These are phyloP conservation scores for Chironomus tentans DNA, from an alignment of 2,888 invertebrate genomes.

Conservation along the genomic window DNA sequence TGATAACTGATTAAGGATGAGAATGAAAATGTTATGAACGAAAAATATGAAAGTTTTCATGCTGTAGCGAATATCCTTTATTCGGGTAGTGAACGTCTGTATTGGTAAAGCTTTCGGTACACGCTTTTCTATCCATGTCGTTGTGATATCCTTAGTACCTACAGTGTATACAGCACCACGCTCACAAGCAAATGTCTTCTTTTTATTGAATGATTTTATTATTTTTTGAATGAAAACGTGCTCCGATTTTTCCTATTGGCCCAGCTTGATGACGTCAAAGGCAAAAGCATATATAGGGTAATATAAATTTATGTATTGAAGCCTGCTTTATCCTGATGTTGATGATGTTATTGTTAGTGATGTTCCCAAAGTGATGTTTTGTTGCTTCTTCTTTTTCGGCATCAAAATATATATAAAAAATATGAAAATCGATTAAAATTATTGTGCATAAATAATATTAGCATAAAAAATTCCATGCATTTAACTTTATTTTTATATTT, in stretches of 20 bases:
- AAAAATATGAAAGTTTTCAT: conserved; percentile 2
- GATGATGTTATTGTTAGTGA: background rate
- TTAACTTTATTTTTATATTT: no score
- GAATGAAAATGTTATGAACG: conserved; percentile 23
- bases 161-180: background rate
- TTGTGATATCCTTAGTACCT: conserved; percentile 6
- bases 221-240: conserved; percentile 25
- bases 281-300: conserved; percentile 12
- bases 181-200: background rate
- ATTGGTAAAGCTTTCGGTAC: background rate
- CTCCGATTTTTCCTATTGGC: conserved; percentile 20
- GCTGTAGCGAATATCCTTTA: conserved; percentile 12
- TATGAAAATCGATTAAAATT: no score
- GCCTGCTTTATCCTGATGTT: background rate
- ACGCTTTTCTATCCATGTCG: background rate
- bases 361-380: background rate
- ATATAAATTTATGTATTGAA: background rate
- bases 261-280: conserved; percentile 19
- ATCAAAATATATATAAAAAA: no score
- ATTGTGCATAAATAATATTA: no score
- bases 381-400: background rate
- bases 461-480: no score
- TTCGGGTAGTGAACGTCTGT: background rate
- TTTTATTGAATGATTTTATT: conserved; percentile 27
- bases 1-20: conserved; percentile 28